Conservation (phyloP, 1,140 invertebrate species). For the Macrobrachium rosenbergii region DNA sequence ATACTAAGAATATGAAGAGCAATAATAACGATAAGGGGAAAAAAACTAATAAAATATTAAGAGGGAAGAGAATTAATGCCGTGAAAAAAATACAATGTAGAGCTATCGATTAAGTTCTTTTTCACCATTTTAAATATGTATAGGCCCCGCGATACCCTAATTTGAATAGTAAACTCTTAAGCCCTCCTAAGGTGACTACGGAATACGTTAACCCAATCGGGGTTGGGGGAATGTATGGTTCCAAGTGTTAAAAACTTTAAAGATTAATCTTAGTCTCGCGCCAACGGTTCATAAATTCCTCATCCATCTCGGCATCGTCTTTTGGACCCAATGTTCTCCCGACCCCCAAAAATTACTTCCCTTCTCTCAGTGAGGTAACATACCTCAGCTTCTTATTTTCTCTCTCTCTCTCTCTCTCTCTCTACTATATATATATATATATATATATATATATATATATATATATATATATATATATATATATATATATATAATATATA, state of each 20-base stretch:
- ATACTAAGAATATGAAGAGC: not conserved
- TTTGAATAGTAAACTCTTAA: not conserved
- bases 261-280: too few relatives aligned
- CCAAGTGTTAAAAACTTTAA: too few relatives aligned
- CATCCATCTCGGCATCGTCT: too few relatives aligned
- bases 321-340: not conserved
- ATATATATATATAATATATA: too few relatives aligned
- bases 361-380: not conserved
- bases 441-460: not conserved
- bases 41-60: too few relatives aligned
- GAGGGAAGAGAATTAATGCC: not conserved
- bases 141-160: not conserved
- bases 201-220: too few relatives aligned
- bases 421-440: not conserved
- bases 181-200: too few relatives aligned
- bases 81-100: not conserved
- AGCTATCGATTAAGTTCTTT: not conserved
- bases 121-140: too few relatives aligned
- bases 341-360: not conserved
- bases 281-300: too few relatives aligned
- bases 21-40: not conserved
- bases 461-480: not conserved
- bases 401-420: constrained; percentile 32
- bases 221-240: too few relatives aligned
- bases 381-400: not conserved